A percentile compares a stretch with the other conserved stretches of the same genome.
Evolutionary conservation across 2,113 vertebrate species (phyloP).

Genomic region (Hassar affinis): DNA sequence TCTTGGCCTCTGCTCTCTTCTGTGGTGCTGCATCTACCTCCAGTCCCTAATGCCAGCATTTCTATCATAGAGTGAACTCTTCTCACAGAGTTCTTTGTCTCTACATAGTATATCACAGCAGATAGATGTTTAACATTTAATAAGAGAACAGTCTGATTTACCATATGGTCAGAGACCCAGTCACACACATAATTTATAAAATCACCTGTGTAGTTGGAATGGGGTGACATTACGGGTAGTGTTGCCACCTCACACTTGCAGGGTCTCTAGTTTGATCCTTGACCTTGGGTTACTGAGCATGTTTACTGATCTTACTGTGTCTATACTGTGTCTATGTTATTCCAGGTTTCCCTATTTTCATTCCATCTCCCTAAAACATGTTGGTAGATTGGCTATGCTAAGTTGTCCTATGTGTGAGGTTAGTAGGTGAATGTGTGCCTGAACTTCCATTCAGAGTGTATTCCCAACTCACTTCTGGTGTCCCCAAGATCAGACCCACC

Average conservation of each 20-base stretch:
- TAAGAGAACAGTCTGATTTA: background rate
- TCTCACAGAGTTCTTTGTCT: conserved; percentile 7
- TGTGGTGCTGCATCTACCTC: conserved; percentile 43
- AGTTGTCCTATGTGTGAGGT: background rate
- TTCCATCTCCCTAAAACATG: background rate
- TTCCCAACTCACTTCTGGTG: background rate
- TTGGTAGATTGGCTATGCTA: background rate
- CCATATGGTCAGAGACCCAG: background rate
- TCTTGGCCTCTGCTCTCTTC: conserved; percentile 42
- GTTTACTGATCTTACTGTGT: background rate
- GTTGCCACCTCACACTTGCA: background rate
- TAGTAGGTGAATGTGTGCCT: background rate
- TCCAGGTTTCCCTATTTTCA: background rate
- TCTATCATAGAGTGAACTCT: too few relatives aligned
- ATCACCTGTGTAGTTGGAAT: conserved; percentile 17
- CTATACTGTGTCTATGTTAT: background rate
- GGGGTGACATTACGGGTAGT: background rate
- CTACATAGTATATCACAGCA: background rate
- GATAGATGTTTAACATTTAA: background rate
- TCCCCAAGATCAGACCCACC: background rate
- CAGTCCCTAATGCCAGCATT: conserved; percentile 39
- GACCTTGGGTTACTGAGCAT: background rate
- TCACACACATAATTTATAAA: background rate
- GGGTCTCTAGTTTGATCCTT: background rate
- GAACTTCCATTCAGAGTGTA: background rate